These are phyloP conservation scores for Oedothorax gibbosus DNA, from an alignment of 1,140 invertebrate species.

Conservation along the genomic window DNA sequence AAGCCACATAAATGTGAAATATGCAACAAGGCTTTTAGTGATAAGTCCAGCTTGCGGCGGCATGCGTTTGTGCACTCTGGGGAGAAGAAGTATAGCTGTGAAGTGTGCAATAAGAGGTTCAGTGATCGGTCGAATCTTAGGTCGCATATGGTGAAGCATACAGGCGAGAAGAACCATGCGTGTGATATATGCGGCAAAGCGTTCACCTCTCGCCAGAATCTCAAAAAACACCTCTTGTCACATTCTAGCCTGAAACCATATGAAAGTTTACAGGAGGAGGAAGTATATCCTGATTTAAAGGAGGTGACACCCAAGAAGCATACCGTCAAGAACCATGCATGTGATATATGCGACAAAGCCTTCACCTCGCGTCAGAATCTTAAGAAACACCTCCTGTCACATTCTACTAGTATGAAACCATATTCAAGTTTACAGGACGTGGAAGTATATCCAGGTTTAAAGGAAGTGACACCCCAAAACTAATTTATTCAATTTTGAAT, in stretches of 20 bases:
- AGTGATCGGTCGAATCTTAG: neutral
- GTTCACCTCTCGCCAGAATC: neutral
- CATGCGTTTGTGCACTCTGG: neutral
- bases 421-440: too few species aligned
- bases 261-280: too few species aligned
- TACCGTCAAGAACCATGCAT: neutral
- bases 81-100: neutral
- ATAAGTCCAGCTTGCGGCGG: neutral
- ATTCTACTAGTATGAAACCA: neutral
- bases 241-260: neutral
- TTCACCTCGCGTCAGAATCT: neutral
- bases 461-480: too few species aligned
- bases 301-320: too few species aligned
- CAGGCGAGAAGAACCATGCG: slow-evolving; percentile 8
- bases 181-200: slow-evolving; percentile 3
- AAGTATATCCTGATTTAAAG: too few species aligned
- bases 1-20: neutral
- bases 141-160: neutral
- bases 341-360: slow-evolving; percentile 2
- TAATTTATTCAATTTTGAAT: too few species aligned
- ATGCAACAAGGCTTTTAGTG: neutral
- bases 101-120: neutral
- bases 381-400: neutral
- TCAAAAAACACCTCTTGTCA: neutral
- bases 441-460: too few species aligned